Percentiles rank a stretch among this genome's conserved stretches.
Conservation (phyloP, 30 jellyfish, hydroid and myxozoan genomes). For the Aurelia sp. region DNA sequence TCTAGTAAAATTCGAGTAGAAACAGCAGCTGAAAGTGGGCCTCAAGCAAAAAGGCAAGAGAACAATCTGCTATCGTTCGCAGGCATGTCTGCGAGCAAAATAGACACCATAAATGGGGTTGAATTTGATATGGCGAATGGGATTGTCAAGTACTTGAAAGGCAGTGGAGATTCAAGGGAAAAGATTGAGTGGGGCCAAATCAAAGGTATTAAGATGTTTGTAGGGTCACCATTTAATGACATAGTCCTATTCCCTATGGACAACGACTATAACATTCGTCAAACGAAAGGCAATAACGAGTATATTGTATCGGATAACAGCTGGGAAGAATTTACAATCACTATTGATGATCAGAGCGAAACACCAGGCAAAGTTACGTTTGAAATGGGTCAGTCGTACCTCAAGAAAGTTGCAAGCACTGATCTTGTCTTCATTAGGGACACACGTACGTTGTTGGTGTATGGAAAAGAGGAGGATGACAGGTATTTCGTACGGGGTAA, state of each 20-base stretch:
- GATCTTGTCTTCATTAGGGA: constrained; percentile 10
- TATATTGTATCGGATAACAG: constrained; percentile 7
- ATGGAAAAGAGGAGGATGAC: constrained; percentile 10
- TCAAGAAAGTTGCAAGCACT: constrained; percentile 11
- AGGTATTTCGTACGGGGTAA: constrained; percentile 22
- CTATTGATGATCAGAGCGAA: constrained; percentile 42
- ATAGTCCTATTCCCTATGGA: constrained; percentile 18
- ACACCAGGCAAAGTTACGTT: constrained; percentile 27
- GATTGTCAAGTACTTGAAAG: neutral
- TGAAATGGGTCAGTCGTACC: neutral
- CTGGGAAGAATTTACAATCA: constrained; percentile 29
- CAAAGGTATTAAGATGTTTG: constrained; percentile 34
- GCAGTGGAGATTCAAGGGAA: neutral
- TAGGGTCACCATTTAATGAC: constrained; percentile 45
- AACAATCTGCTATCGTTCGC: constrained; percentile 21
- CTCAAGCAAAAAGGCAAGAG: neutral
- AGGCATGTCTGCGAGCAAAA: constrained; percentile 20
- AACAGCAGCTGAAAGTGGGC: constrained; percentile 2
- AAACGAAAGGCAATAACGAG: constrained; percentile 37
- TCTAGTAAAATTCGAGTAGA: neutral
- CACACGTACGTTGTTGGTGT: constrained; percentile 11
- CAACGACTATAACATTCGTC: constrained; percentile 7
- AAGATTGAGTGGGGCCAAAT: constrained; percentile 1
- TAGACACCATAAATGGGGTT: neutral
- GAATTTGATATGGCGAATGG: constrained; percentile 7